Conservation (phyloP, 2,888 invertebrate species). For the Odontothrips loti region DNA sequence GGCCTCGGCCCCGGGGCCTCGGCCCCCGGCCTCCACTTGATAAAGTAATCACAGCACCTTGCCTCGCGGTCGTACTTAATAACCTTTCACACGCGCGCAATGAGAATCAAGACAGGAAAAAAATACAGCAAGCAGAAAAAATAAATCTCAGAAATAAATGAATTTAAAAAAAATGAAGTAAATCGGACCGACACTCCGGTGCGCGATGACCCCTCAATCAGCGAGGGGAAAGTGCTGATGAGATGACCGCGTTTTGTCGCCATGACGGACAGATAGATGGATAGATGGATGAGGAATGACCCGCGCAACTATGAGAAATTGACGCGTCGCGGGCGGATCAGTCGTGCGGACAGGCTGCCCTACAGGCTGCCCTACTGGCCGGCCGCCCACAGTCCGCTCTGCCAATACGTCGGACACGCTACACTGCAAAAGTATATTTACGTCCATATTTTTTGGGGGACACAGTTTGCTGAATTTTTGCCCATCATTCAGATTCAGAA, state of each 20-base stretch:
- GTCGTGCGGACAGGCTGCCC: not conserved
- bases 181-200: too few species aligned
- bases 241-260: not conserved
- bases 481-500: too few species aligned
- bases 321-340: not conserved
- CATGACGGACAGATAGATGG: not conserved
- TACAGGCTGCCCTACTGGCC: not conserved
- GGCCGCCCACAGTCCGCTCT: not conserved
- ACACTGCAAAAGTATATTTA: too few species aligned
- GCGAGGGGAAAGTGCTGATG: constrained; percentile 15
- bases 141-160: not conserved
- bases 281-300: not conserved
- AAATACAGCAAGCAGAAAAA: not conserved
- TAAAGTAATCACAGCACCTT: too few species aligned
- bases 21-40: too few species aligned
- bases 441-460: too few species aligned
- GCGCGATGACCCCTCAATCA: not conserved
- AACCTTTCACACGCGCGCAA: too few species aligned
- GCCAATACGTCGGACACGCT: not conserved
- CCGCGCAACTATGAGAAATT: not conserved
- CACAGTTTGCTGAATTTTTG: too few species aligned
- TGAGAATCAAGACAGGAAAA: too few species aligned
- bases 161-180: not conserved
- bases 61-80: too few species aligned
- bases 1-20: too few species aligned